Conservation (phyloP, 2,113 vertebrate genomes). For the Hymenochirus boettgeri region DNA sequence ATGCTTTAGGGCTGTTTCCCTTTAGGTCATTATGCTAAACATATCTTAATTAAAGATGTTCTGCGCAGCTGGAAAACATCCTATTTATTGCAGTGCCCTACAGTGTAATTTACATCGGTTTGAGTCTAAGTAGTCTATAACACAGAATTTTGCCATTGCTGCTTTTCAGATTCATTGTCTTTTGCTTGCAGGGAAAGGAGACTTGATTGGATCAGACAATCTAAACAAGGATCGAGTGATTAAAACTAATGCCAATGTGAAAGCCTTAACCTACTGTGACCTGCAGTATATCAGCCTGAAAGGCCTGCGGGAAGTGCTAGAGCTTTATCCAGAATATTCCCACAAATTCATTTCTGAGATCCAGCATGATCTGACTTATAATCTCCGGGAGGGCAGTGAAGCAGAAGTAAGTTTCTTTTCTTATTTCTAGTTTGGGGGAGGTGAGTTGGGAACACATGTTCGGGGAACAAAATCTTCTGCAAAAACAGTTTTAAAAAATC, state of each 20-base stretch:
- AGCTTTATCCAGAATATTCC: constrained; percentile 73
- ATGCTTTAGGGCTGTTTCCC: too few species aligned
- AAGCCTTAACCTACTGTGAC: constrained; percentile 77
- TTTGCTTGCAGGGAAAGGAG: constrained; percentile 65
- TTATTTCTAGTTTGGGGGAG: not conserved
- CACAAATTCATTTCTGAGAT: constrained; percentile 76
- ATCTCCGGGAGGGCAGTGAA: constrained; percentile 68
- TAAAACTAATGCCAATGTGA: constrained; percentile 77
- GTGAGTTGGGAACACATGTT: not conserved
- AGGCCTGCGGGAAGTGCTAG: constrained; percentile 70
- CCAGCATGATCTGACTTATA: constrained; percentile 78
- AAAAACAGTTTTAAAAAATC: not conserved
- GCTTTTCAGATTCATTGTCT: not conserved
- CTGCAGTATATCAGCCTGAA: constrained; percentile 77
- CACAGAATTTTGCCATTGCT: not conserved
- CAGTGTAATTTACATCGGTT: too few species aligned
- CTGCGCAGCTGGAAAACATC: too few species aligned
- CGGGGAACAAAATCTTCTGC: not conserved
- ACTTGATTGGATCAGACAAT: constrained; percentile 73
- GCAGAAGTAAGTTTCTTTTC: constrained; percentile 59
- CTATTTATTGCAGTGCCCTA: too few species aligned
- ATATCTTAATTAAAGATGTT: too few species aligned
- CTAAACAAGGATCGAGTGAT: constrained; percentile 73
- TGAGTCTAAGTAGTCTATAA: not conserved
- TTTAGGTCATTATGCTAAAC: too few species aligned